Conservation (phyloP, 2,113 vertebrate genomes). For the Balaenoptera acutorostrata region DNA sequence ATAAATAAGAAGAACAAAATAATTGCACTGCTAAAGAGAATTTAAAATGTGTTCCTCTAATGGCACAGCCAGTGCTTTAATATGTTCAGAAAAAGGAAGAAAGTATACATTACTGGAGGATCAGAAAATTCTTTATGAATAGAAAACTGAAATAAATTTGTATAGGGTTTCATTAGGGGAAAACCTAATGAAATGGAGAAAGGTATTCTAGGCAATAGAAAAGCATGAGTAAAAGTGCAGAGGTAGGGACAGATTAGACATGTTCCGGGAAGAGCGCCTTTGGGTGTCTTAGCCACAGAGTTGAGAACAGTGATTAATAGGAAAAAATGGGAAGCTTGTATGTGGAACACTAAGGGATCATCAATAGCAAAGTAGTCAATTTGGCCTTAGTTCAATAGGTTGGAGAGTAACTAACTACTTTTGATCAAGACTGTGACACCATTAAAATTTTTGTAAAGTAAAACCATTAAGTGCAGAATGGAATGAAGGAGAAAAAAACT, state of each 20-base stretch:
- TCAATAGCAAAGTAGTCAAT: not conserved
- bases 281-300: not conserved
- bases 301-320: not conserved
- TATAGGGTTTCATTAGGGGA: not conserved
- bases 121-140: not conserved
- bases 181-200: not conserved
- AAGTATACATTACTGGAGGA: not conserved
- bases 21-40: not conserved
- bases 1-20: slow-evolving; percentile 20
- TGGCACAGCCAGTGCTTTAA: not conserved
- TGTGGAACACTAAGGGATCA: not conserved
- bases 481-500: not conserved
- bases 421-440: not conserved
- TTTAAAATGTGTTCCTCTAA: not conserved
- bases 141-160: not conserved
- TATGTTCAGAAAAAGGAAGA: not conserved
- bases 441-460: not conserved
- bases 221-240: not conserved
- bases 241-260: not conserved
- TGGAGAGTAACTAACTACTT: not conserved
- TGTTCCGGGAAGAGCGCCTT: not conserved
- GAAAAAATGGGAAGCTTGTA: not conserved
- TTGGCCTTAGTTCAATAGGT: not conserved
- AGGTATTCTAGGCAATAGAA: not conserved
- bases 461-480: not conserved